phyloP scores from a whole-genome alignment of 2,888 invertebrate species.

The Gastracanthus pulcherrimus region DNA sequence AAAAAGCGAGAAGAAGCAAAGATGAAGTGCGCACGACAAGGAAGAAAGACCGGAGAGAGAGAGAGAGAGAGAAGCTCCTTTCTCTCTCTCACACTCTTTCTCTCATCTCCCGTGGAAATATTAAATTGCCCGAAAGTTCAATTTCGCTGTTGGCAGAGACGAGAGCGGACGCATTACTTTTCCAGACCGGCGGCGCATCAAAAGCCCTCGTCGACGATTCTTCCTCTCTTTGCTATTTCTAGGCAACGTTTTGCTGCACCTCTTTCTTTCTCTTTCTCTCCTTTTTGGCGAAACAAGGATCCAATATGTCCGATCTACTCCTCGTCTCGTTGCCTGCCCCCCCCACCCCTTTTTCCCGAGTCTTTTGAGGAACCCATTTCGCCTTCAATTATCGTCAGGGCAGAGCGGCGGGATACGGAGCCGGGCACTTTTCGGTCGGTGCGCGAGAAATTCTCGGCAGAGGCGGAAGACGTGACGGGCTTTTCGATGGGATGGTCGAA shows the following conservation, averaged over 20 bases:
- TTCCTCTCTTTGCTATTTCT: neutral
- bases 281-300: neutral
- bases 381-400: slow-evolving; percentile 33
- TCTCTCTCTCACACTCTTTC: slow-evolving; percentile 28
- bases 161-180: slow-evolving; percentile 51
- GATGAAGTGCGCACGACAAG: slow-evolving; percentile 31
- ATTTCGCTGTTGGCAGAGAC: slow-evolving; percentile 51
- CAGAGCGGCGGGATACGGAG: neutral
- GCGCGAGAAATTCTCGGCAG: slow-evolving; percentile 9
- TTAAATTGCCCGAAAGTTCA: slow-evolving; percentile 57
- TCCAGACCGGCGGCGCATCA: slow-evolving; percentile 41
- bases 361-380: neutral
- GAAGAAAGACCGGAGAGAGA: slow-evolving; percentile 38
- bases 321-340: too few species aligned
- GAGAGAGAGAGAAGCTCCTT: slow-evolving; percentile 16
- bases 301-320: slow-evolving; percentile 14
- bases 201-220: slow-evolving; percentile 46
- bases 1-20: slow-evolving; percentile 38
- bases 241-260: too few species aligned
- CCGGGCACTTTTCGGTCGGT: neutral
- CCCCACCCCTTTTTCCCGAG: neutral
- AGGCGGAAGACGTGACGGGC: slow-evolving; percentile 21
- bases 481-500: slow-evolving; percentile 10
- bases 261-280: neutral
- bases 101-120: slow-evolving; percentile 36